These are phyloP conservation scores for Bombylius discolor DNA, from an alignment of 2,888 invertebrate species.

Conservation along the genomic window DNA sequence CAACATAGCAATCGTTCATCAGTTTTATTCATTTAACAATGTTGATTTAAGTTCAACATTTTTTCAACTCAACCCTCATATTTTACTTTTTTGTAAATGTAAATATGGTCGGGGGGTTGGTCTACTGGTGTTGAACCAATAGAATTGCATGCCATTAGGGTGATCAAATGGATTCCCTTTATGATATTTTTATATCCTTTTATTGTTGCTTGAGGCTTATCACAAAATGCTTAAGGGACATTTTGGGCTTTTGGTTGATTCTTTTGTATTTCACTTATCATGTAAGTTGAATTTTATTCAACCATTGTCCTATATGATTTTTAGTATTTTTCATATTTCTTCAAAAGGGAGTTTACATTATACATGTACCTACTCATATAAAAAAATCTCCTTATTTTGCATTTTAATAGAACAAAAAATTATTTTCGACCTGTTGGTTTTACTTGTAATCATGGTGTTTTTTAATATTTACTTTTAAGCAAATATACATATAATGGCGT, in stretches of 20 bases:
- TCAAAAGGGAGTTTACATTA: too few relatives aligned
- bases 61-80: not conserved
- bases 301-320: not conserved
- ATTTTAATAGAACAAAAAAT: not conserved
- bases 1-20: constrained; percentile 23
- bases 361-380: too few relatives aligned
- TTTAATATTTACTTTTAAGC: not conserved
- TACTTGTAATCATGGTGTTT: not conserved
- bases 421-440: constrained; percentile 7
- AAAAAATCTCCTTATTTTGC: too few relatives aligned
- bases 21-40: constrained; percentile 27
- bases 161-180: constrained; percentile 23
- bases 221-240: constrained; percentile 20
- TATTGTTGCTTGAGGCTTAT: constrained; percentile 19
- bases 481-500: not conserved
- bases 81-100: not conserved
- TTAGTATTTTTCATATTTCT: not conserved
- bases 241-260: constrained; percentile 12
- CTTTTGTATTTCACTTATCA: constrained; percentile 5
- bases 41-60: not conserved
- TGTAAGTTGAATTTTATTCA: not conserved
- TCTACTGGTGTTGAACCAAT: constrained; percentile 18
- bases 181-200: not conserved
- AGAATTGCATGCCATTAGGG: constrained; percentile 14
- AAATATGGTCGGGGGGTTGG: constrained; percentile 28